Conservation (phyloP, 2,113 vertebrate genomes). For the Scartelaos histophorus region DNA sequence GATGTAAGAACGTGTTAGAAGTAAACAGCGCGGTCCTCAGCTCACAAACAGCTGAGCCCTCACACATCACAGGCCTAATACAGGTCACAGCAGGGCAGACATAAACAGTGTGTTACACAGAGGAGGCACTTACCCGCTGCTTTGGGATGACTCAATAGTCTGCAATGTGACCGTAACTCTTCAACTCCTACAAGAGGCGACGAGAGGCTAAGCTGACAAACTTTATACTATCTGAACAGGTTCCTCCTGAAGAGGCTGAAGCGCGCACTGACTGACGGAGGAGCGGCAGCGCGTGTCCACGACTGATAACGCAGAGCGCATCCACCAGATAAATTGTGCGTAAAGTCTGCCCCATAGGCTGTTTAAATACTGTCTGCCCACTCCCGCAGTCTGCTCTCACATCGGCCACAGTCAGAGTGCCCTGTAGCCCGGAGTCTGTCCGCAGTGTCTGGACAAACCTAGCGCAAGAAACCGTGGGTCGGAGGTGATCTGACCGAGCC, state of each 20-base stretch:
- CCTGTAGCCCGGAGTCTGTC: not conserved
- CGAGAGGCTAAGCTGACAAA: not conserved
- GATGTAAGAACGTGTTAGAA: not conserved
- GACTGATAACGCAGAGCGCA: not conserved
- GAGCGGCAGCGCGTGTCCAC: slow-evolving; percentile 1
- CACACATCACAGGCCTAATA: not conserved
- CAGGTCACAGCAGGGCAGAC: too few species aligned
- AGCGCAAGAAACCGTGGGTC: not conserved
- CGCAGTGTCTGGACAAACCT: not conserved
- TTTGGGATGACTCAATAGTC: not conserved
- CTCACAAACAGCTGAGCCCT: not conserved
- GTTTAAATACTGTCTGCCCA: too few species aligned
- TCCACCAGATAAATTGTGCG: not conserved
- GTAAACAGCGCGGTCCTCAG: not conserved
- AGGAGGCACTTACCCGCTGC: not conserved
- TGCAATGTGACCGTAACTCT: not conserved
- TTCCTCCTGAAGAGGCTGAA: not conserved
- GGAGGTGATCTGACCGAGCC: not conserved
- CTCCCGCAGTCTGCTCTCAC: too few species aligned
- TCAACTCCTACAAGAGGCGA: not conserved
- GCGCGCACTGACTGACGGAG: not conserved
- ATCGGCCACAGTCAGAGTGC: too few species aligned
- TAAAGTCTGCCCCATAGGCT: not conserved
- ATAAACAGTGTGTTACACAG: not conserved
- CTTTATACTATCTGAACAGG: not conserved